Evolutionary conservation across 1,140 invertebrate genomes (phyloP), one percentile per base, ranked within the genome.

Genomic region (Cylas formicarius): DNA sequence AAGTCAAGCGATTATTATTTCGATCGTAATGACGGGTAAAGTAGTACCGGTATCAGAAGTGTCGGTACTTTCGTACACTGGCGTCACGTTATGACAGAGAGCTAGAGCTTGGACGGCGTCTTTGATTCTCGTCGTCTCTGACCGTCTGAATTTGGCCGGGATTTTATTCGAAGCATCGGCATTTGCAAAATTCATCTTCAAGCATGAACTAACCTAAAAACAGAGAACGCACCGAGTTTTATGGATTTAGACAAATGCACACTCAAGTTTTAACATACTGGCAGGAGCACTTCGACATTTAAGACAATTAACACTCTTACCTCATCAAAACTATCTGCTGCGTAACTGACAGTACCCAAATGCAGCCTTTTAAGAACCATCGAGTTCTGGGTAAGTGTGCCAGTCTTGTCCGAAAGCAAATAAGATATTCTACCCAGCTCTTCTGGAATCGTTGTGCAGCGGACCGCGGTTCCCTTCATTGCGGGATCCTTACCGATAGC

Each of bases 51-150:
- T 69, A 11, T 67, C 68, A 26, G 60, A 58, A 47, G 66, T 68
- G 19, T 62, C 60, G 48, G 64, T 67, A 3, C 71, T 70, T 56
- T 97, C 93, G 62, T 87, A 91, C 4, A 97, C 91, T 0, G 97
- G 97, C 0, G 97, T 99, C 0, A 99, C 97, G 70, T 99, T 99
- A 65, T 99, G 96, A 69, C 97, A 99, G 4, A 99, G 68, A 0
- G 95, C 94, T 9, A 99, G 68, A 0, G 95, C 93, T 55, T 90
- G 82, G 4, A 99, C 90, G 0, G 91, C 90, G 57, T 97, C 87
- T 72, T 81, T 84, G 27, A 95, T 81, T 26, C 90, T 73, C 26
- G 81, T 87, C 28, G 81, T 78, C 53, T 87, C 83, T 1, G 79
- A 80, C 43, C 78, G 66, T 34, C 59, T 50, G 32, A 67, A 62